Conservation (phyloP, 37 sponge, comb jelly and placozoan genomes). For the Diacarnus erythraeanus region DNA sequence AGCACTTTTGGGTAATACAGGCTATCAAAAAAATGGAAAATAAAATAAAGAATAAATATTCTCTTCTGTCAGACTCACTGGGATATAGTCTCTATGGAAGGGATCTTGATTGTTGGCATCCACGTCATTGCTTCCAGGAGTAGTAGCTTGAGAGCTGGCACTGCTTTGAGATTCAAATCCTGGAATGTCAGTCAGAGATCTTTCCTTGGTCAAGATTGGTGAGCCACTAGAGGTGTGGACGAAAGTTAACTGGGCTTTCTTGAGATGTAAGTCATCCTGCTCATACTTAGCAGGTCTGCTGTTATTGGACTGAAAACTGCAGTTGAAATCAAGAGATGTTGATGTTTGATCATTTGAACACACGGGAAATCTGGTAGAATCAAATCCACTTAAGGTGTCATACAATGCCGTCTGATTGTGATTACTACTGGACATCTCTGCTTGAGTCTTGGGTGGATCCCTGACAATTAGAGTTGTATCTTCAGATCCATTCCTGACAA, state of each 20-base stretch:
- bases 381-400: not conserved
- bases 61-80: not conserved
- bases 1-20: not conserved
- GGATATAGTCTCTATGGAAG: not conserved
- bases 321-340: not conserved
- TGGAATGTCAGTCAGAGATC: not conserved
- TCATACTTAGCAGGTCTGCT: not conserved
- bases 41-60: not conserved
- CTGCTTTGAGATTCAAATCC: not conserved
- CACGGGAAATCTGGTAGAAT: not conserved
- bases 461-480: not conserved
- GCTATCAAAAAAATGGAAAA: not conserved
- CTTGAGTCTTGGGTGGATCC: not conserved
- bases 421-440: not conserved
- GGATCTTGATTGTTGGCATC: not conserved
- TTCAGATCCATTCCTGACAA: no score
- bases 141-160: not conserved
- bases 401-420: no score
- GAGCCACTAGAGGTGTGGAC: not conserved
- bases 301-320: not conserved
- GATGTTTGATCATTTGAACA: not conserved
- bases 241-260: not conserved
- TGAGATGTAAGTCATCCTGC: not conserved
- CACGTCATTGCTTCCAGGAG: not conserved
- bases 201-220: not conserved